Evolutionary conservation across 2,888 invertebrate genomes (phyloP).

Genomic region (Gastrophysa polygoni): DNA sequence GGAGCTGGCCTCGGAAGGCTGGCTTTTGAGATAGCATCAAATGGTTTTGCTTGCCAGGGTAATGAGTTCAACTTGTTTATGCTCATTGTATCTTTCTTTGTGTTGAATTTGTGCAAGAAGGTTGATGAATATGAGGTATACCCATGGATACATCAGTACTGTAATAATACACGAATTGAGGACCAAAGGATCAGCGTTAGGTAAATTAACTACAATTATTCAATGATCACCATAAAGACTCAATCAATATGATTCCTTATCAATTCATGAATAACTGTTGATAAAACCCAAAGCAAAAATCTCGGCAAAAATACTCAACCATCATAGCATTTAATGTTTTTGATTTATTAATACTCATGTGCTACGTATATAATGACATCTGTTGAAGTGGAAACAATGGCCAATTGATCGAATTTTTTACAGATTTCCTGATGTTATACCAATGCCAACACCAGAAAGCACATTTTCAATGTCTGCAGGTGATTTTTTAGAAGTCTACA

Average conservation of each 20-base stretch:
- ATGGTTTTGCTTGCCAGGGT: conserved; percentile 92
- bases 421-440: conserved; percentile 88
- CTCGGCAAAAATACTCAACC: too few species aligned
- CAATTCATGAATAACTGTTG: too few species aligned
- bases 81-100: conserved; percentile 95
- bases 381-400: neutral
- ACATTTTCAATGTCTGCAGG: conserved; percentile 96
- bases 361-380: neutral
- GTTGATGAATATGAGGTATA: conserved; percentile 82
- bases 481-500: conserved; percentile 92
- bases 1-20: conserved; percentile 96
- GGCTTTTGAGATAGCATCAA: conserved; percentile 89
- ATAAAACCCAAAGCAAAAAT: too few species aligned
- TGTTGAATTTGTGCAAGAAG: conserved; percentile 81
- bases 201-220: conserved; percentile 38
- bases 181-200: conserved; percentile 78
- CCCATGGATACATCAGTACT: conserved; percentile 95
- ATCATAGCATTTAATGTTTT: too few species aligned
- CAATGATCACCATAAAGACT: too few species aligned
- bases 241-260: neutral
- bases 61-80: conserved; percentile 98
- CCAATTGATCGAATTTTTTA: conserved; percentile 15
- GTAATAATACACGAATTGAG: conserved; percentile 81
- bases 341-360: too few species aligned
- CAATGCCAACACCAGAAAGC: conserved; percentile 67